These are phyloP conservation scores for Schizotus pectinicornis DNA, from an alignment of 2,888 invertebrate genomes.

Conservation along the genomic window DNA sequence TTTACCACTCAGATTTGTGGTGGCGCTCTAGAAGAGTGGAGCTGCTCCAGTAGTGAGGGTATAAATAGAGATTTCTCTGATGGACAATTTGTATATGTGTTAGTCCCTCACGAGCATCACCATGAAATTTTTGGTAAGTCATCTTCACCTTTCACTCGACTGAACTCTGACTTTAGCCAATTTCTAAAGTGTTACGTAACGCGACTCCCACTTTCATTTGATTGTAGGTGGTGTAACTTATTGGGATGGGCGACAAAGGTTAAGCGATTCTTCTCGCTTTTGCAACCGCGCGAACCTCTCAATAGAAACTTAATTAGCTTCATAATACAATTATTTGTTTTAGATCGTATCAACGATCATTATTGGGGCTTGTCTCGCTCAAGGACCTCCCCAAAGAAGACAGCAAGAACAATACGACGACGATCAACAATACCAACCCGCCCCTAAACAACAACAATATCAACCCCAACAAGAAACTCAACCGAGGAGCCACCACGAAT, in stretches of 20 bases:
- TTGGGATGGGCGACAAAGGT: constrained; percentile 26
- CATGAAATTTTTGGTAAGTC: constrained; percentile 62
- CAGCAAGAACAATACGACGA: constrained; percentile 55
- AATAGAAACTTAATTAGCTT: not conserved
- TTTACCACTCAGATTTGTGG: constrained; percentile 19
- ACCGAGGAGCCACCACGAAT: constrained; percentile 56
- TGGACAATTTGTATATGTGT: constrained; percentile 38
- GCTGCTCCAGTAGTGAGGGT: constrained; percentile 37
- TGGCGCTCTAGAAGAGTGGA: constrained; percentile 30
- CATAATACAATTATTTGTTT: constrained; percentile 9
- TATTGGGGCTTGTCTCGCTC: constrained; percentile 34
- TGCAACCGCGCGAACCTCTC: not conserved
- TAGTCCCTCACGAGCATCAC: constrained; percentile 50
- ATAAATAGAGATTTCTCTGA: constrained; percentile 46
- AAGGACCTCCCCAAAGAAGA: constrained; percentile 46
- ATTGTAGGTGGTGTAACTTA: constrained; percentile 30
- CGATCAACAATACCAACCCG: constrained; percentile 48
- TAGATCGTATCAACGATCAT: constrained; percentile 38
- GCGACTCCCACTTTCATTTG: constrained; percentile 27
- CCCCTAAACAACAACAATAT: constrained; percentile 34
- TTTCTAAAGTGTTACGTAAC: constrained; percentile 38
- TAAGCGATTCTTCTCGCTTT: constrained; percentile 3
- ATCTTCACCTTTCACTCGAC: constrained; percentile 42
- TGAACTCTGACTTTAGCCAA: constrained; percentile 37
- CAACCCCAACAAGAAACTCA: constrained; percentile 56